Evolutionary conservation across 2,797 vertebrate species (phyloP), one percentile per base, ranked within the genome.

Genomic region (Gila robusta): DNA sequence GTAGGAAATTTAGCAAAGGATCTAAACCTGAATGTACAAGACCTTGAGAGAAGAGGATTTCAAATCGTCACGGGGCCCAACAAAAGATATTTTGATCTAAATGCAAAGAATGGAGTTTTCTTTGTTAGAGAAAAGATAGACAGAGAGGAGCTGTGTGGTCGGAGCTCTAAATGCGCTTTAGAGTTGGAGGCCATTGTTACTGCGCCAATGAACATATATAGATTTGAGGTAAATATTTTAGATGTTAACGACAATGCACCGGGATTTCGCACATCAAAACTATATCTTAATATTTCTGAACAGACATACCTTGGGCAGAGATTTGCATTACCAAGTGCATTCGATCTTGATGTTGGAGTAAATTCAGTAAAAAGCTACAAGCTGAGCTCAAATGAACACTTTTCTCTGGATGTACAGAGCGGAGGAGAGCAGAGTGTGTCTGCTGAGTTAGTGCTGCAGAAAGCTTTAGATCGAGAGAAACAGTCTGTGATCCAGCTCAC

Each of bases 1-100:
- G 95, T 98, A 91, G 97, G 97, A 88, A 96, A 97, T 92, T 94
- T 98, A 86, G 96, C 96, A 0, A 94, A 90, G 77, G 97, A 97
- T 69, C 89, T 98, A 86, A 95, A 95, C 74, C 88, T 98, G 67
- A 96, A 97, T 88, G 90, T 95, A 67, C 94, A 95, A 84, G 96
- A 96, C 3, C 82, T 98, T 92, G 96, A 96, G 87, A 92, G 93
- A 0, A 93, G 97, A n/a, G 95, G 91, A 96, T 92, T 96, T 94
- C 92, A 95, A 92, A 90, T 96, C 93, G 91, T 96, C 91, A 19
- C 95, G 90, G 90, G 96, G 92, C 95, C 95, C 72, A 96, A 95
- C 67, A 95, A 92, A 71, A 93, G 72, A 69, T 94, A 92, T 70
- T 94, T 96, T 19, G 92, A 94, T 82, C 90, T 95, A 82, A 93